Evolutionary conservation across 2,888 invertebrate species (phyloP).

Genomic region (Toxonevra muliebris): DNA sequence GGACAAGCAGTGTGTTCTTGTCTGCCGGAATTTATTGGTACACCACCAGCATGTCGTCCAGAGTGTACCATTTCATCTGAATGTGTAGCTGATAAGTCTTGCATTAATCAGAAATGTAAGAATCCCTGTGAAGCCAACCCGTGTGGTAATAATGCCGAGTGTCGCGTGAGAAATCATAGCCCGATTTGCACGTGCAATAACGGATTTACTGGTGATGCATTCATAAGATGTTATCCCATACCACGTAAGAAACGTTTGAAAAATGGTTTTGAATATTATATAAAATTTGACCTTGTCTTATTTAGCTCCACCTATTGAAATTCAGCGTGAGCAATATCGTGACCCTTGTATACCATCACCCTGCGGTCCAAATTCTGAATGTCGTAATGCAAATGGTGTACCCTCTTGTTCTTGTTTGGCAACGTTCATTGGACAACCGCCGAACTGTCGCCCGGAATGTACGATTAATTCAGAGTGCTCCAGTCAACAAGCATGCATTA

Average conservation of each 20-base stretch:
- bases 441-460: conserved; percentile 79
- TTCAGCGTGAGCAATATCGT: conserved; percentile 52
- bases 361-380: conserved; percentile 75
- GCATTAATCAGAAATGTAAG: conserved; percentile 78
- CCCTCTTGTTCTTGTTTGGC: conserved; percentile 75
- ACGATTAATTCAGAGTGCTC: conserved; percentile 77
- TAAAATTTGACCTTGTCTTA: conserved; percentile 2
- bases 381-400: conserved; percentile 69
- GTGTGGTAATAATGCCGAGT: conserved; percentile 74
- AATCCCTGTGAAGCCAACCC: conserved; percentile 78
- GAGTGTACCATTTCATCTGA: conserved; percentile 83
- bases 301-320: conserved; percentile 52
- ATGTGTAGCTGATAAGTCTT: conserved; percentile 77
- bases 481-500: conserved; percentile 76
- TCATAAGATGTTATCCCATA: conserved; percentile 70
- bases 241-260: conserved; percentile 57
- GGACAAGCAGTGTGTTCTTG: conserved; percentile 81
- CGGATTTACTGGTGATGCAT: conserved; percentile 80
- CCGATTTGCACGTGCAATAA: conserved; percentile 78
- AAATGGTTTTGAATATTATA: not conserved
- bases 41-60: conserved; percentile 80
- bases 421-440: conserved; percentile 75
- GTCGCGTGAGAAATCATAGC: conserved; percentile 80
- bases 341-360: conserved; percentile 78
- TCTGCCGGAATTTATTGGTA: conserved; percentile 75